These are phyloP conservation scores for Branchinecta lynchi DNA, from an alignment of 1,140 invertebrate genomes.

Conservation along the genomic window DNA sequence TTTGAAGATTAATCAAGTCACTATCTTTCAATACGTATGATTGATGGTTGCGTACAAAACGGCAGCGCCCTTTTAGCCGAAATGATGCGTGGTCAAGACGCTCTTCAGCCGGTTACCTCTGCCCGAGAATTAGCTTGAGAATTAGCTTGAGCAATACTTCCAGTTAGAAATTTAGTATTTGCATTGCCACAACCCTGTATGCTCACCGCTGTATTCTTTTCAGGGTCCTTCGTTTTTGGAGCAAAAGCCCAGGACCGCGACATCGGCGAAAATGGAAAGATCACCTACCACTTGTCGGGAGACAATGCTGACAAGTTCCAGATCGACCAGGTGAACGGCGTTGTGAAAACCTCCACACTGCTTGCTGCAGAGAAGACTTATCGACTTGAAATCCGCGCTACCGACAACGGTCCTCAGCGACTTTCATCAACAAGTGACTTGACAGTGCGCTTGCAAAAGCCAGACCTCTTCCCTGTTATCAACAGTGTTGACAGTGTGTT, in stretches of 20 bases:
- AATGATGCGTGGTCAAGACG: too few species aligned
- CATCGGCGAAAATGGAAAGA: conserved; percentile 55
- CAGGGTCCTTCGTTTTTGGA: conserved; percentile 66
- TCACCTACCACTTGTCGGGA: conserved; percentile 58
- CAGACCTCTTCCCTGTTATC: conserved; percentile 39
- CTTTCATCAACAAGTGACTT: conserved; percentile 35
- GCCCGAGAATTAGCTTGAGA: too few species aligned
- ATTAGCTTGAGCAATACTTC: too few species aligned
- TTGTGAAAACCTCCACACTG: conserved; percentile 43
- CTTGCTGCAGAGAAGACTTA: conserved; percentile 40
- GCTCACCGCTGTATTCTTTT: conserved; percentile 20
- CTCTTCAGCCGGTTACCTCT: too few species aligned
- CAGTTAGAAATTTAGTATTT: too few species aligned
- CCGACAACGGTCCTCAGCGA: conserved; percentile 33
- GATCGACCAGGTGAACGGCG: conserved; percentile 60
- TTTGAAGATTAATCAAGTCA: too few species aligned
- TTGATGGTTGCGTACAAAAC: too few species aligned
- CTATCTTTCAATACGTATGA: too few species aligned
- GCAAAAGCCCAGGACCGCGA: conserved; percentile 65
- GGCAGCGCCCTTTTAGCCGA: too few species aligned
- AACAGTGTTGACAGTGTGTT: conserved; percentile 42
- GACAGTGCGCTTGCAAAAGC: conserved; percentile 39
- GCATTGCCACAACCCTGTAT: too few species aligned
- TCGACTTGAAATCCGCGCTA: conserved; percentile 49
- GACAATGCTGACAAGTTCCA: conserved; percentile 56